Evolutionary conservation across 2,888 invertebrate genomes (phyloP), one percentile per base, ranked within the genome.

Genomic region (Pristionchus fissidentatus): DNA sequence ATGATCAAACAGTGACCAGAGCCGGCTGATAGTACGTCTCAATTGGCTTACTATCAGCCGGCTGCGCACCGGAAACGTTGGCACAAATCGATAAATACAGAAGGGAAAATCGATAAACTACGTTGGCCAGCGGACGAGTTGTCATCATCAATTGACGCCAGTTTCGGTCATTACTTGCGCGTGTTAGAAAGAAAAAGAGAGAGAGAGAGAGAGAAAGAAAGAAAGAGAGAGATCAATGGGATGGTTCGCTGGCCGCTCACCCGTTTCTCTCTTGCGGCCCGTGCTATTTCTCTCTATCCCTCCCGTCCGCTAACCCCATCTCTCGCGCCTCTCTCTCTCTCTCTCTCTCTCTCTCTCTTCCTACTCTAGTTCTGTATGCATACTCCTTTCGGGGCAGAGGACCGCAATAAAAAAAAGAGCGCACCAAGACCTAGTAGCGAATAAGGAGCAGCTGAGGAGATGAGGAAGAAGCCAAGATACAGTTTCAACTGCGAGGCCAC

Each of bases 281-380:
- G n/a, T n/a, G 41, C 70, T 38, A 41, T 70, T 70, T 70, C 62
- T 66, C 62, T 66, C 62, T 66, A 35, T n/a, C n/a, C 52, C n/a
- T 4, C 38, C 38, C 62, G 26, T 29, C 38, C 62, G 22, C 43
- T 70, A 38, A n/a, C 43, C 7, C 41, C 22, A 22, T n/a, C 43
- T 15, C 43, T 70, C 41, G 26, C 22, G 15, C 55, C n/a, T 22
- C 22, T 5, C 26, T 19, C 70, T 43, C 43, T 26, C 70, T 22
- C 41, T 70, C 26, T n/a, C 41, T 41, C 70, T 70, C 70, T 70
- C 26, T 41, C 35, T 66, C 66, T 29, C 22, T 62, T 19, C 32
- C 66, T 70, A 70, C 70, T 70, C 70, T 70, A 70, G 70, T 70
- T 70, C 70, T 70, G 70, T 70, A 70, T 70, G 70, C 70, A 70